Base-by-base conservation (phyloP, 2,797 vertebrate species). In the Epinephelus malabaricus region DNA sequence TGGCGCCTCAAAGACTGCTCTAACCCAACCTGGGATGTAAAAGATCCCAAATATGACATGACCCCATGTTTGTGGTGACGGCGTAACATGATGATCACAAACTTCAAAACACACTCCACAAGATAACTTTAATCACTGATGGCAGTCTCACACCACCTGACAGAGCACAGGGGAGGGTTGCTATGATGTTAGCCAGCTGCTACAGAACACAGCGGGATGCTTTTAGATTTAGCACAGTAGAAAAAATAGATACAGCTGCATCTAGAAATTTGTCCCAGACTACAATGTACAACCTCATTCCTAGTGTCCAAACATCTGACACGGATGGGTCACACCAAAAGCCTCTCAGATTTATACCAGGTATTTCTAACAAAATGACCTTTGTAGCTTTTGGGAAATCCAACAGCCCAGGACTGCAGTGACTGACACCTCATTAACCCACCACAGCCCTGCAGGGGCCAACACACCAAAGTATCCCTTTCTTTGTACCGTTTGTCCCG, bases 11-110 rank as follows among this genome's bases (percentile, higher is more conserved):
- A 60, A 79, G 84, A 78, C 84, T 58, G 60, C 70, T 79, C 72
- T 14, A 54, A 63, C 60, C 74, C 43, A 27, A 72, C 71, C n/a
- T 43, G 67, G 47, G 85, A 88, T 83, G 87, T 87, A 84, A 88
- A 85, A 79, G 86, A 89, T 90, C 81, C 69, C 59, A 83, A 84
- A 80, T 51, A 84, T 84, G 84, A 88, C 77, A 45, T 78, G 65
- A 84, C 61, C 66, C 69, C 61, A 50, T 85, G 85, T 89, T 63
- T 72, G 87, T 79, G 87, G 83, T 86, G 91, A 91, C 88, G 90
- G 88, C 15, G 90, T 90, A 93, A 92, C 86, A 89, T 50, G 90
- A 93, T 83, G 84, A 91, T 82, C 78, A 67, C 66, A 69, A 61
- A 76, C 58, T 76, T 78, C 49, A 69, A 81, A 88, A 83, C 88